A percentile compares a stretch with the other conserved stretches of the same genome.
phyloP scores from a whole-genome alignment of 2,113 vertebrate genomes.

The Bos indicus region DNA sequence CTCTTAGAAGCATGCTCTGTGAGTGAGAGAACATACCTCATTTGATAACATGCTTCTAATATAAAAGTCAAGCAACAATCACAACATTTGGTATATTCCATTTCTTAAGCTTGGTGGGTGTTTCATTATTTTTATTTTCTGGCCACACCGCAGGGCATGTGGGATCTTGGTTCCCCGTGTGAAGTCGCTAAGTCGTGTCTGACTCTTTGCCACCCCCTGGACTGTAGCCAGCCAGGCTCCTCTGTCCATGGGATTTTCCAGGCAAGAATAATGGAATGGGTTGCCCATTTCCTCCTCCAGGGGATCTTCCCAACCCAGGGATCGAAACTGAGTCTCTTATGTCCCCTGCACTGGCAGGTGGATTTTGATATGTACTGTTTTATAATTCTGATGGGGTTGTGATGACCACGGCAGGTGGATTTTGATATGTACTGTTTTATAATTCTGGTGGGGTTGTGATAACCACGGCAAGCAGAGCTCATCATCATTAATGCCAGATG shows the following conservation, averaged over 20 bases:
- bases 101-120: not conserved
- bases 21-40: not conserved
- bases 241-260: not conserved
- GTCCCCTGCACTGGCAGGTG: not conserved
- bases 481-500: not conserved
- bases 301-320: not conserved
- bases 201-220: not conserved
- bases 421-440: not conserved
- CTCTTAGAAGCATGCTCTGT: not conserved
- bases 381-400: not conserved
- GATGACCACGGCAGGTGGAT: not conserved
- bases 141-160: not conserved
- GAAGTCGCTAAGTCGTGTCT: not conserved
- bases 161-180: not conserved
- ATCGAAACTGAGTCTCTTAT: not conserved
- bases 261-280: not conserved
- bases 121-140: not conserved
- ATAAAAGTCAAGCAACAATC: not conserved
- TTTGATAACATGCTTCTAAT: not conserved
- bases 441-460: not conserved
- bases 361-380: not conserved
- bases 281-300: not conserved
- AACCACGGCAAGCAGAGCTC: not conserved
- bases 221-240: not conserved
- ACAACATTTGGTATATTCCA: not conserved